These are phyloP conservation scores for Colinus virginianus DNA, from an alignment of 2,113 vertebrate genomes.

Conservation along the genomic window DNA sequence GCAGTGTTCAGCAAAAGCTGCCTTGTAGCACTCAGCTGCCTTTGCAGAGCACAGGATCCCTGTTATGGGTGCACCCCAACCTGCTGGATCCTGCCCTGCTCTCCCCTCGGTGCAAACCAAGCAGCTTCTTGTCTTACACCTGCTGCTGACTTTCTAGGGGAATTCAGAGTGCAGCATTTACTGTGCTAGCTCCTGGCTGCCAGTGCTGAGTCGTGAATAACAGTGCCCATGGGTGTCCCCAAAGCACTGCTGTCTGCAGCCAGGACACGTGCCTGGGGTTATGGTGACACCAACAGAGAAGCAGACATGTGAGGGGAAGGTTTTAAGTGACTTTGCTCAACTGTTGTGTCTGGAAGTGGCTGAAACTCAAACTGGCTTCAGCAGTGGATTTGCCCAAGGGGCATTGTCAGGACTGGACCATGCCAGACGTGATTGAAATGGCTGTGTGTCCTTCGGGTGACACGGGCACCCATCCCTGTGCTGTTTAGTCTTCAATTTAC, in stretches of 20 bases:
- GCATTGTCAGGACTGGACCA: fast-evolving
- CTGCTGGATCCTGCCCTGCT: background rate
- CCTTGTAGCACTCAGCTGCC: background rate
- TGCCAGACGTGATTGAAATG: fast-evolving
- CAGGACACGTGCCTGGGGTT: fast-evolving
- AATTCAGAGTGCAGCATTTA: background rate
- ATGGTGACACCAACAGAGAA: background rate
- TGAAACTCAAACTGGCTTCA: background rate
- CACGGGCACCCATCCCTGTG: fast-evolving
- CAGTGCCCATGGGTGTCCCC: background rate
- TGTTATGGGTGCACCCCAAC: background rate
- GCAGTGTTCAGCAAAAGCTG: background rate
- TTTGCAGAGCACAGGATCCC: background rate
- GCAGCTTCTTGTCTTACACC: background rate
- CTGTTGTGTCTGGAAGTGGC: background rate
- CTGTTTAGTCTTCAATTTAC: background rate
- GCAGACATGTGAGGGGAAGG: background rate
- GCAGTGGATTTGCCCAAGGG: fast-evolving
- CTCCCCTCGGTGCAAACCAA: background rate
- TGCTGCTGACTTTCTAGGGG: fast-evolving
- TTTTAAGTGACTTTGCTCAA: background rate
- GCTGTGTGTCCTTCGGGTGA: background rate
- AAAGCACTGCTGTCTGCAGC: fast-evolving
- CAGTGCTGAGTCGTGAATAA: fast-evolving
- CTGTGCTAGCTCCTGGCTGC: background rate